Evolutionary conservation across 1,140 invertebrate genomes (phyloP), one percentile per base, ranked within the genome.

Genomic region (Hypsibius dujardini): DNA sequence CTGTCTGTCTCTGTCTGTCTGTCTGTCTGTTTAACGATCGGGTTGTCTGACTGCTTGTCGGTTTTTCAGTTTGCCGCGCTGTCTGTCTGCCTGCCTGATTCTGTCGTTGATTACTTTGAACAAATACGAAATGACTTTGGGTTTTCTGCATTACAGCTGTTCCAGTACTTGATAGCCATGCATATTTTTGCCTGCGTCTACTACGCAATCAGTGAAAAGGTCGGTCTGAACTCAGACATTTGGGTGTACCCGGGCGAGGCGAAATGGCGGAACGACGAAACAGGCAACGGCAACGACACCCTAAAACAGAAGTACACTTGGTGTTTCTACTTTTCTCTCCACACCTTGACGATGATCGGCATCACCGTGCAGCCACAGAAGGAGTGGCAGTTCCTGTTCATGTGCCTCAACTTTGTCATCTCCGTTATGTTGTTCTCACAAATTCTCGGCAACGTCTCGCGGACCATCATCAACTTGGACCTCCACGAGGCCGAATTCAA

Each of bases 381-480:
- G 75, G 88, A 91, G 78, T 82, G 85, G 2, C 90, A 93, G 80
- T 92, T 90, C 79, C 77, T 91, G 12, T 93, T 93, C 76, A 90
- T 92, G 2, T 89, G 90, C 0, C 83, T 87, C 1, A 90, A 93
- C 79, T 91, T 92, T 78, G 82, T 93, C 70, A 88, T 90, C 1
- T 90, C 89, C 40, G 89, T 92, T 0, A 79, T 92, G 50, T 90
- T 92, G 74, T 92, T 90, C 76, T 81, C 90, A 56, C 92, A 90
- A 56, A 92, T 92, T 77, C 90, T 92, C 67, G 90, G 90, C 77
- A 90, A 94, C 80, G 90, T 92, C 73, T 90, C 93, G 70, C 90
- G 88, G 70, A 95, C 96, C 91, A 95, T 97, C 75, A 92, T 90
- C 3, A 95, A 95, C 77, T 95, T 95, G 90, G 94, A 95, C 79